Evolutionary conservation across 1,140 invertebrate species (phyloP).

Genomic region (Doryteuthis pealeii): DNA sequence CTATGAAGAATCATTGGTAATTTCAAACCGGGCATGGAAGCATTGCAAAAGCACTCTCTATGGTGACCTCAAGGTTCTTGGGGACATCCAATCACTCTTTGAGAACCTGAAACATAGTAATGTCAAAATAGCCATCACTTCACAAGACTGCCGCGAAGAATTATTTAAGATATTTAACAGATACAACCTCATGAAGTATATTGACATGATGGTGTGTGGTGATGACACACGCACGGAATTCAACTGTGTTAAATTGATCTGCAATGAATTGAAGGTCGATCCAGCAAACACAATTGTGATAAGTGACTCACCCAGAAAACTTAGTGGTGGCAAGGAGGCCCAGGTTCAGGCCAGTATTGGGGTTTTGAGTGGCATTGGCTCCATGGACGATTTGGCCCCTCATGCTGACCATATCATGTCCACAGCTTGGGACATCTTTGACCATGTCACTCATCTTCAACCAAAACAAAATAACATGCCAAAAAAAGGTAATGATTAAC

Average conservation of each 20-base stretch:
- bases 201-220: conserved; percentile 62
- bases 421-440: conserved; percentile 33
- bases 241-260: conserved; percentile 51
- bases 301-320: conserved; percentile 61
- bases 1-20: conserved; percentile 45
- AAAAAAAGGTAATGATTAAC: not conserved
- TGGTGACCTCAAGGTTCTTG: not conserved
- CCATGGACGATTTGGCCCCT: conserved; percentile 35
- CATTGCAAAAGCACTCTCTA: conserved; percentile 36
- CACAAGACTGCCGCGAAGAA: conserved; percentile 53
- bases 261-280: conserved; percentile 53
- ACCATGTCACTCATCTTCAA: conserved; percentile 15
- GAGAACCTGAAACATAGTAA: conserved; percentile 51
- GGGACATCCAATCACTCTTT: conserved; percentile 48
- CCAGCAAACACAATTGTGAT: conserved; percentile 58
- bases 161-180: conserved; percentile 49
- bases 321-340: conserved; percentile 58
- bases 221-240: conserved; percentile 55
- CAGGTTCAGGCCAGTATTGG: conserved; percentile 58
- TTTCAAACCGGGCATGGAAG: conserved; percentile 44
- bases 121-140: conserved; percentile 62
- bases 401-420: conserved; percentile 49
- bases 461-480: not conserved
- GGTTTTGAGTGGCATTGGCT: conserved; percentile 56
- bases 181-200: conserved; percentile 50